A percentile compares a stretch with the other conserved stretches of the same genome.
phyloP scores from a whole-genome alignment of 1,140 invertebrate genomes.

The Lepidurus couesii region DNA sequence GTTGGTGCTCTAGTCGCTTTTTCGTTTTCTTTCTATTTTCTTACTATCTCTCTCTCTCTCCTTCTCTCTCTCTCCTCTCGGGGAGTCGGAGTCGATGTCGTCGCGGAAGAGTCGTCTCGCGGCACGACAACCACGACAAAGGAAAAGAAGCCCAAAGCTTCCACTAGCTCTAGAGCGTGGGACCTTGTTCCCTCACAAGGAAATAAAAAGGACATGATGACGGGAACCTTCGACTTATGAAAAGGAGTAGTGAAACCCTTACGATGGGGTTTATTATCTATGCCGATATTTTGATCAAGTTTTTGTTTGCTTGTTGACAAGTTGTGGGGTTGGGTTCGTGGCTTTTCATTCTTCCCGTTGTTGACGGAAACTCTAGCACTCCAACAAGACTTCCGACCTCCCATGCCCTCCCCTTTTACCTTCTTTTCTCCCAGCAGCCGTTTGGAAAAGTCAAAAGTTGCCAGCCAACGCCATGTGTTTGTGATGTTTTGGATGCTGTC shows the following conservation, averaged over 20 bases:
- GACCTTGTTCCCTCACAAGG: not conserved
- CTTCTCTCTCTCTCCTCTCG: not conserved
- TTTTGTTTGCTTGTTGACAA: slow-evolving; percentile 19
- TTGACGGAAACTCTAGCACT: slow-evolving; percentile 7
- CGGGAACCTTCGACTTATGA: not conserved
- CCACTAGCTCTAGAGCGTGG: not conserved
- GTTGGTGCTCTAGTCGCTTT: not conserved
- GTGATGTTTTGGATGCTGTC: not conserved
- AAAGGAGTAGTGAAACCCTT: too few relatives aligned
- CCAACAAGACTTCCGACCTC: not conserved
- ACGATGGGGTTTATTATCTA: not conserved
- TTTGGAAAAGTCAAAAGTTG: slow-evolving; percentile 3
- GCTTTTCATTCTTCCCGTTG: not conserved
- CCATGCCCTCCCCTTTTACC: not conserved
- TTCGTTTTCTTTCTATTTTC: slow-evolving; percentile 15
- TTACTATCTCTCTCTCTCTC: not conserved
- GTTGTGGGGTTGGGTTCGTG: not conserved
- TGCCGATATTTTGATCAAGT: slow-evolving; percentile 19
- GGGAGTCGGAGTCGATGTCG: not conserved
- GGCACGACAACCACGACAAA: not conserved
- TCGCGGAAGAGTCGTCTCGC: not conserved
- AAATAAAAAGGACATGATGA: not conserved
- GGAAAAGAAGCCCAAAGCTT: not conserved
- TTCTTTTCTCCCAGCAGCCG: not conserved
- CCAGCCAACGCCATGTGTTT: slow-evolving; percentile 7